Evolutionary conservation across 2,888 invertebrate genomes (phyloP), one percentile per base, ranked within the genome.

Genomic region (Monochamus alternatus): DNA sequence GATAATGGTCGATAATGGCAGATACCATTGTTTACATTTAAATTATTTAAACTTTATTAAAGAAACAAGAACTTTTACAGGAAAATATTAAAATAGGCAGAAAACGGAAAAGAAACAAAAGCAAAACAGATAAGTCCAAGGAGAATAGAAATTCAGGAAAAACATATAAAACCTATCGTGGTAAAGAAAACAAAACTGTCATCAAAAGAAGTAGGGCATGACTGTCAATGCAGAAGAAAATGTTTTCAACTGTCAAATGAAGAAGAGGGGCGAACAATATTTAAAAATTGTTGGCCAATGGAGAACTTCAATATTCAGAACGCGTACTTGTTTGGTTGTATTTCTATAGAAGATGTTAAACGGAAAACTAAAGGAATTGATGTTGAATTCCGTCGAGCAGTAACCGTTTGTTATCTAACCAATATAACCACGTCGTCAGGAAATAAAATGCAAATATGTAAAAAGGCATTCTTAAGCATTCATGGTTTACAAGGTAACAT

Each of bases 241-340:
- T 63, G 64, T 32, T 63, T 32, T 38, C n/a, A 30, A 30, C n/a
- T n/a, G 14, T n/a, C 12, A 14, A 38, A n/a, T n/a, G 64, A 63
- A 22, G 30, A 22, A 31, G 64, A 63, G 14, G 1, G 64, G 32
- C 14, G 2, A 32, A 63, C 64, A n/a, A 60, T 69, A 31, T 69
- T 69, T 69, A 62, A 69, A 62, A 66, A 12, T 22, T 69, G 66
- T 62, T 69, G 69, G 69, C 1, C n/a, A 60, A 69, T 69, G 69
- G 60, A 4, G 14, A 62, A 60, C 3, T 60, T 59, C 32, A 69
- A 69, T 38, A 62, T 62, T 12, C 69, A 69, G 60, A 69, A 69
- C 32, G 55, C 69, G 32, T 69, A 69, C 38, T 43, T 69, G 52
- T 69, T 69, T 69, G 63, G 69, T 58, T 69, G 69, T 38, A 30